Conservation (phyloP, 2,113 vertebrate species). For the Dicrurus megarhynchus region DNA sequence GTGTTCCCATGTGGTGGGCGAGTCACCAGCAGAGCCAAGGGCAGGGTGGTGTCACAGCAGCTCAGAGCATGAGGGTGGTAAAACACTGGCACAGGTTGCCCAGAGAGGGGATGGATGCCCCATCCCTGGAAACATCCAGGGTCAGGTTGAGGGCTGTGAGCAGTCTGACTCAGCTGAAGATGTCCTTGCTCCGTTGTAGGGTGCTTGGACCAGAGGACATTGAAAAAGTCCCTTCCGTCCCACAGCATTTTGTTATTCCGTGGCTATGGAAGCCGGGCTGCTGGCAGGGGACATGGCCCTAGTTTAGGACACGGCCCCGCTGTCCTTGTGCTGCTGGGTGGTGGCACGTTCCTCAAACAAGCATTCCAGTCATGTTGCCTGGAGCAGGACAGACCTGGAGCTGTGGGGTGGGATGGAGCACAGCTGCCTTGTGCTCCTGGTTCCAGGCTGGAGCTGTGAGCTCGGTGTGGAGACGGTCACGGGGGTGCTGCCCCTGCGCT, state of each 20-base stretch:
- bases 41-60: not conserved
- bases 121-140: not conserved
- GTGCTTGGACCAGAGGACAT: not conserved
- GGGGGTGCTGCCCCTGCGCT: not conserved
- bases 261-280: not conserved
- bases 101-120: not conserved
- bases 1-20: not conserved
- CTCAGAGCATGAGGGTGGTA: not conserved
- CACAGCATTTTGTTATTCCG: not conserved
- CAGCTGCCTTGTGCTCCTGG: not conserved
- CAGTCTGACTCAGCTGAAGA: not conserved
- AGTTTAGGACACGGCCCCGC: not conserved
- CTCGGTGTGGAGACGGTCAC: not conserved
- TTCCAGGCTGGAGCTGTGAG: not conserved
- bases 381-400: not conserved
- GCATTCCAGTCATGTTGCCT: accelerated
- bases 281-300: not conserved
- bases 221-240: not conserved
- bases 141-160: not conserved
- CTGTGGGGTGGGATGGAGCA: not conserved
- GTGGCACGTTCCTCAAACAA: not conserved
- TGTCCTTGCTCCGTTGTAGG: not conserved
- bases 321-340: not conserved
- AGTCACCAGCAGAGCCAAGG: not conserved
- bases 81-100: not conserved